Evolutionary conservation across 2,888 invertebrate genomes (phyloP).

Genomic region (Drosophila kanekoi): DNA sequence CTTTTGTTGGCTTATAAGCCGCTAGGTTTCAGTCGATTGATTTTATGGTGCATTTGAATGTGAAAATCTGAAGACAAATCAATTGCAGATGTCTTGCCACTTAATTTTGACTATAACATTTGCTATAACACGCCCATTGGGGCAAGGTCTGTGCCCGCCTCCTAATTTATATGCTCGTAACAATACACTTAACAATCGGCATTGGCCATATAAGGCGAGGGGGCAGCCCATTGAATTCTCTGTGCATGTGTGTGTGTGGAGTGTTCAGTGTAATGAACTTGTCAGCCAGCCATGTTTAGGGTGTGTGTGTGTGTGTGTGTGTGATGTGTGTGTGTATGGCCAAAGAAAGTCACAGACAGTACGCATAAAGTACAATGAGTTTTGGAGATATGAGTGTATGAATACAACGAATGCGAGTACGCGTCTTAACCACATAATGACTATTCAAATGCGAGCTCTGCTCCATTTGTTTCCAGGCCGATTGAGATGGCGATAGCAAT

Average conservation of each 20-base stretch:
- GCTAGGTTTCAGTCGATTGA: constrained; percentile 33
- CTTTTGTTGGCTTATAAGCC: neutral
- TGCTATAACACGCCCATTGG: constrained; percentile 15
- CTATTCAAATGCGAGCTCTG: constrained; percentile 67
- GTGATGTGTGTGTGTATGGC: constrained; percentile 26
- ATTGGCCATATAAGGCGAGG: constrained; percentile 58
- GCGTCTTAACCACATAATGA: constrained; percentile 58
- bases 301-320: constrained; percentile 62
- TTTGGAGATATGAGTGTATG: constrained; percentile 37
- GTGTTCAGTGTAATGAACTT: constrained; percentile 72
- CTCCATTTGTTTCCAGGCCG: constrained; percentile 70
- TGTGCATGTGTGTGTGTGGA: constrained; percentile 4
- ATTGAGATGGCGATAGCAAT: constrained; percentile 52
- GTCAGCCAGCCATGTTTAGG: constrained; percentile 75
- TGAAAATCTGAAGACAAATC: constrained; percentile 29
- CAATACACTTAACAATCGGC: constrained; percentile 66
- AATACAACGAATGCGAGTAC: constrained; percentile 26
- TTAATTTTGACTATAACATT: constrained; percentile 25
- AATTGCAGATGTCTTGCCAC: constrained; percentile 37
- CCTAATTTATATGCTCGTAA: constrained; percentile 41
- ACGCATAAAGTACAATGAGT: constrained; percentile 50
- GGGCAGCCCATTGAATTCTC: constrained; percentile 18
- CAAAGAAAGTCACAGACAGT: constrained; percentile 66
- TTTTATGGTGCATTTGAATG: constrained; percentile 35
- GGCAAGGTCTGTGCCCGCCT: constrained; percentile 10